Conservation (phyloP, 2,888 invertebrate species). For the Neoitamus cyanurus region DNA sequence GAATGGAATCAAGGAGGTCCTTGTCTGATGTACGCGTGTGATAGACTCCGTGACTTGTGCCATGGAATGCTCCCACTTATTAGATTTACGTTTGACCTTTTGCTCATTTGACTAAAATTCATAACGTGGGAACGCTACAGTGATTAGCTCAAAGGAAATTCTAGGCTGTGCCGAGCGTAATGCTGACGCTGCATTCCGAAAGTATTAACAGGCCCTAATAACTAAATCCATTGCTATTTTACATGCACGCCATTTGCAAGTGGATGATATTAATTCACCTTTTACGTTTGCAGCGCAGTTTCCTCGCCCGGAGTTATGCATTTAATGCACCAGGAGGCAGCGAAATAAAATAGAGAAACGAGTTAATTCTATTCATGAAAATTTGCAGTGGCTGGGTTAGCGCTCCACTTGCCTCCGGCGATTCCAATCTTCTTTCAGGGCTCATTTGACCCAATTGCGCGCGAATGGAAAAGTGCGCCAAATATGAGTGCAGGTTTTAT, state of each 20-base stretch:
- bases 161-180: not conserved
- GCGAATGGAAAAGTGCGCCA: not conserved
- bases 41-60: not conserved
- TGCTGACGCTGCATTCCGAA: not conserved
- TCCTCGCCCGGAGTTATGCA: not conserved
- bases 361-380: constrained; percentile 1
- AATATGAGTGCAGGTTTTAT: not conserved
- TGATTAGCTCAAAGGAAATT: not conserved
- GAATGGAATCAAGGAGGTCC: not conserved
- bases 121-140: too few relatives aligned
- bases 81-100: not conserved
- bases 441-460: not conserved
- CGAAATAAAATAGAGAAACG: not conserved
- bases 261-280: not conserved
- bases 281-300: not conserved
- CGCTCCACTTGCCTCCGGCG: not conserved
- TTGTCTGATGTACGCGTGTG: not conserved
- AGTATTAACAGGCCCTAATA: not conserved
- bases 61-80: not conserved
- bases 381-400: not conserved
- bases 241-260: not conserved
- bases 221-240: not conserved
- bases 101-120: not conserved
- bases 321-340: not conserved
- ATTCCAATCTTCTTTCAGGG: not conserved